Evolutionary conservation across 53 echinoderm and acorn worm species (phyloP).

Genomic region (Stichopus horrens): DNA sequence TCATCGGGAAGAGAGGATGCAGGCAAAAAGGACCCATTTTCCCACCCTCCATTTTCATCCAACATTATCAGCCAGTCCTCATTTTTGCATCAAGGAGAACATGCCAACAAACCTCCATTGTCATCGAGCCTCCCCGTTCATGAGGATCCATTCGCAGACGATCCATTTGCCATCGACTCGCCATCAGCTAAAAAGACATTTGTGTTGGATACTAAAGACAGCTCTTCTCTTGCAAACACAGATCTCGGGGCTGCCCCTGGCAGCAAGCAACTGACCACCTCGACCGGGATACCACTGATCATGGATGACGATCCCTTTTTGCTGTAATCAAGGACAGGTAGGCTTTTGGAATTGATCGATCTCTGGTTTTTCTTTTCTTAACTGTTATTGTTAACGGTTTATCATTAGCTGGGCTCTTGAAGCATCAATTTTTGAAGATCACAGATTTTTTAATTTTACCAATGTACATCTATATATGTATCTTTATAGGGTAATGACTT

Average conservation of each 20-base stretch:
- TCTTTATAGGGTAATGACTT: too few species aligned
- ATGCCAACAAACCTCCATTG: background rate
- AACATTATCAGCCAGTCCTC: background rate
- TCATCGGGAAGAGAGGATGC: background rate
- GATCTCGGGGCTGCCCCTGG: conserved; percentile 29
- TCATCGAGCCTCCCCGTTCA: conserved; percentile 63
- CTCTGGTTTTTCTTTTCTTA: too few species aligned
- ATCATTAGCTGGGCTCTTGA: too few species aligned
- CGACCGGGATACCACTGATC: conserved; percentile 42
- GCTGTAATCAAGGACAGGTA: conserved; percentile 17
- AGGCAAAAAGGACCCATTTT: background rate
- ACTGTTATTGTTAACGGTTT: too few species aligned
- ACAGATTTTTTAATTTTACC: too few species aligned
- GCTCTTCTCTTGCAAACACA: conserved; percentile 42
- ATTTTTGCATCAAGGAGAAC: background rate
- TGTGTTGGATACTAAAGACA: conserved; percentile 40
- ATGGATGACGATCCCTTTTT: conserved; percentile 26
- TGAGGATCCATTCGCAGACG: conserved; percentile 87
- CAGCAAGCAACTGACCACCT: conserved; percentile 29
- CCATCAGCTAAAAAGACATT: conserved; percentile 78
- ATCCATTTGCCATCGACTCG: conserved; percentile 75
- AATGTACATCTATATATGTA: too few species aligned
- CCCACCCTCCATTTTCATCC: background rate
- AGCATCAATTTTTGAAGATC: too few species aligned
- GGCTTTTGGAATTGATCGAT: background rate